Evolutionary conservation across 2,797 vertebrate species (phyloP), one percentile per base, ranked within the genome.

Genomic region (Phoxinus dragarum): DNA sequence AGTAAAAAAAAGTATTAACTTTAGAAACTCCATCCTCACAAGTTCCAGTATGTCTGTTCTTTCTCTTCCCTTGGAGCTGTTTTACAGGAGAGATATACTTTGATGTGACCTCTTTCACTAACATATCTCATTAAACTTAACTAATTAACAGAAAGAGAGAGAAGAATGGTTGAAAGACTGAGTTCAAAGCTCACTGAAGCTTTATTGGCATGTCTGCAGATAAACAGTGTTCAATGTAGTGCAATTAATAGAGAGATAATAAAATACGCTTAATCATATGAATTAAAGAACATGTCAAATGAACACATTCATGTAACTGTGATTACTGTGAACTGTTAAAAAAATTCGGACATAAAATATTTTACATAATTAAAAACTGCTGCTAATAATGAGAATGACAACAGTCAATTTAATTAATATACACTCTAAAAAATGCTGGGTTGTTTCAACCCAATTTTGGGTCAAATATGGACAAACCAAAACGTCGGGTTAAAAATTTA

Each of bases 81-180:
- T 38, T 68, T 67, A 80, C 17, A 80, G 47, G n/a, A 40, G 61
- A 68, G 31, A 38, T 16, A 49, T 52, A 75, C 10, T 83, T 40
- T 38, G 16, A 54, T 23, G 61, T 54, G 61, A 77, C 73, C 59
- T 17, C 5, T 42, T 67, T 75, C 17, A 38, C 82, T 14, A 34
- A 31, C 10, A 75, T 42, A 54, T 27, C 61, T 44, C 44, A 68
- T 84, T 77, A 77, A 54, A 77, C 34, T 38, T 23, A 14, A 67
- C 61, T 76, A 54, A 76, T 67, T 76, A 76, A 40, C 31, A 76
- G 59, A 52, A 16, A 76, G 72, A 52, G 44, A 76, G 23, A 40
- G 14, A 54, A 23, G 6, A 56, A 76, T 23, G 1, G 10, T 12
- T 38, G 6, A 56, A 76, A 76, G 19, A 76, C 31, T 54, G 27